These are phyloP conservation scores for Oryzias sinensis DNA, from an alignment of 2,797 vertebrate genomes.

Conservation along the genomic window DNA sequence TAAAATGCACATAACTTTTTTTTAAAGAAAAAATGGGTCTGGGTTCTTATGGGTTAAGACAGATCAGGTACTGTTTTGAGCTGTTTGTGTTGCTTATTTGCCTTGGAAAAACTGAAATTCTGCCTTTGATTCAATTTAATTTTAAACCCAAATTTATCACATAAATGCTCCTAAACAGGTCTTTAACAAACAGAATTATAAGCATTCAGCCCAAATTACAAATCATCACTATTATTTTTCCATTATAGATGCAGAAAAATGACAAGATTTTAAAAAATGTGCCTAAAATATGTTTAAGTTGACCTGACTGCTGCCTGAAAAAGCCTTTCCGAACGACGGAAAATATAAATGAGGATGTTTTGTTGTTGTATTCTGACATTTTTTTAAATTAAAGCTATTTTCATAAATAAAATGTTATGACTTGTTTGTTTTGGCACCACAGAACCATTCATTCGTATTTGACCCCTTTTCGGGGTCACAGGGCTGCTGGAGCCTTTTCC, in stretches of 20 bases:
- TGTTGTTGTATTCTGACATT: conserved; percentile 45
- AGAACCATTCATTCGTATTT: too few species aligned
- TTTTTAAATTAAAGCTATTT: conserved; percentile 58
- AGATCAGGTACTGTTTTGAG: too few species aligned
- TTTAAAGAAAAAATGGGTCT: too few species aligned
- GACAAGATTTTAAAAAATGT: conserved; percentile 39
- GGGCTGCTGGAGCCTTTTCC: too few species aligned
- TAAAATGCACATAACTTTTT: too few species aligned
- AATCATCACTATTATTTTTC: conserved; percentile 17
- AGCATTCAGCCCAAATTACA: background rate
- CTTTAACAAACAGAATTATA: background rate
- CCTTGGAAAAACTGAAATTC: too few species aligned
- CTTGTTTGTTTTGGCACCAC: background rate
- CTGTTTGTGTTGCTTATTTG: too few species aligned
- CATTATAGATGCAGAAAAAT: conserved; percentile 25
- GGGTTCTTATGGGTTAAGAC: too few species aligned
- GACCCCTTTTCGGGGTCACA: too few species aligned
- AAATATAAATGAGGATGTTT: conserved; percentile 12
- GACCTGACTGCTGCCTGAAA: conserved; percentile 42
- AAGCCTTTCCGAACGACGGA: conserved; percentile 22
- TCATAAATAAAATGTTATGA: conserved; percentile 64
- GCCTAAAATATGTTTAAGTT: conserved; percentile 53
- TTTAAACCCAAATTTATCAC: background rate
- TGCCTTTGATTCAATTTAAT: background rate
- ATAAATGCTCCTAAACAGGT: background rate